These are phyloP conservation scores for Linurgus olivaceus DNA, from an alignment of 2,797 vertebrate genomes.

Conservation along the genomic window DNA sequence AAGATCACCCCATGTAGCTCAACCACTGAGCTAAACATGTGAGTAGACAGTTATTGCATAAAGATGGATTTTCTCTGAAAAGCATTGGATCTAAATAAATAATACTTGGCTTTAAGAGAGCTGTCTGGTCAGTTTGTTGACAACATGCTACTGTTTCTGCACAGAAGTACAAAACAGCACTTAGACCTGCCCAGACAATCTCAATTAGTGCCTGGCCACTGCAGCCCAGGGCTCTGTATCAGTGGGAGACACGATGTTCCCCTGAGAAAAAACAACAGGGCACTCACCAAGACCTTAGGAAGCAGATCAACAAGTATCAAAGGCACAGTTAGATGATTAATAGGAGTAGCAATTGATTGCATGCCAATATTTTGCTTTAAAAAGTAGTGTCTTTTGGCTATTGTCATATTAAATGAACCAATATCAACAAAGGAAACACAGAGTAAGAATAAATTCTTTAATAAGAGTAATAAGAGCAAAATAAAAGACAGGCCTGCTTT, in stretches of 20 bases:
- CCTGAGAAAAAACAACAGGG: background rate
- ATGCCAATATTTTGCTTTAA: background rate
- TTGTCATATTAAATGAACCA: background rate
- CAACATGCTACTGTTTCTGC: background rate
- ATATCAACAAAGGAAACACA: background rate
- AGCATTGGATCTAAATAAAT: background rate
- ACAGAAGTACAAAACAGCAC: background rate
- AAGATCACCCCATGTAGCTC: background rate
- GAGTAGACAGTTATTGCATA: background rate
- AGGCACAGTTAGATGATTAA: background rate
- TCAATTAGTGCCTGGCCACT: background rate
- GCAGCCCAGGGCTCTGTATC: background rate
- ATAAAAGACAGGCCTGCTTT: background rate
- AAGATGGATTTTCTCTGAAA: slow-evolving; percentile 25
- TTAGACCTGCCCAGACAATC: background rate
- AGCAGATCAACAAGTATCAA: background rate
- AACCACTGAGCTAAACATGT: background rate
- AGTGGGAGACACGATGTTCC: background rate
- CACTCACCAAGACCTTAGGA: background rate
- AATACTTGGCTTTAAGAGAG: background rate
- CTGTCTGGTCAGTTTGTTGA: slow-evolving; percentile 7
- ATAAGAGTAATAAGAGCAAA: background rate
- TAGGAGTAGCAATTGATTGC: background rate
- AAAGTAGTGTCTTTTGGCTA: background rate
- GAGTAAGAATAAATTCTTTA: background rate